Percentiles rank a stretch among this genome's conserved stretches.
Evolutionary conservation across 2,113 vertebrate genomes (phyloP).

Genomic region (Pituophis catenifer): DNA sequence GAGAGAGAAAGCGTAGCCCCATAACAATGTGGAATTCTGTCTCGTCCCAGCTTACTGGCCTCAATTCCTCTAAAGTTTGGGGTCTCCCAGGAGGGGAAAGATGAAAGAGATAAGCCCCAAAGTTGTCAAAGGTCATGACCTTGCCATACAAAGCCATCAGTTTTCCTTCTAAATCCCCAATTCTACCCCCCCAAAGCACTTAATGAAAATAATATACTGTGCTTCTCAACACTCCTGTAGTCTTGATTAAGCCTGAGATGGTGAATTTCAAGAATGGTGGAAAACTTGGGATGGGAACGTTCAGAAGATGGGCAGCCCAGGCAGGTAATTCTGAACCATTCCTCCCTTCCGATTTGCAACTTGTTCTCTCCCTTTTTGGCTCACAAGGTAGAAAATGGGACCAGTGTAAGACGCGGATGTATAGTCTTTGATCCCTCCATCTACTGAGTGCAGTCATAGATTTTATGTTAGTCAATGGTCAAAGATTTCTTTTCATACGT

Average conservation of each 20-base stretch:
- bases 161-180: conserved; percentile 85
- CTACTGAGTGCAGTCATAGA: not conserved
- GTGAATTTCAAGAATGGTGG: conserved; percentile 59
- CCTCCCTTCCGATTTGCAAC: conserved; percentile 29
- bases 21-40: conserved; percentile 94
- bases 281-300: conserved; percentile 57
- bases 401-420: not conserved
- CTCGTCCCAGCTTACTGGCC: conserved; percentile 76
- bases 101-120: conserved; percentile 82
- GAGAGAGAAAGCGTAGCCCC: conserved; percentile 67
- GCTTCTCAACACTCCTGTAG: conserved; percentile 67
- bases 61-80: conserved; percentile 76
- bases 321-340: not conserved
- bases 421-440: conserved; percentile 4
- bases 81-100: conserved; percentile 75
- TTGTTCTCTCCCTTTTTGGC: conserved; percentile 5
- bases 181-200: conserved; percentile 76
- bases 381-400: not conserved
- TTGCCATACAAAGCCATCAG: conserved; percentile 86
- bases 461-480: not conserved
- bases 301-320: conserved; percentile 24
- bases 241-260: conserved; percentile 62
- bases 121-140: conserved; percentile 91
- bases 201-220: conserved; percentile 95
- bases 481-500: not conserved